Conservation (phyloP, 2,888 invertebrate genomes). For the Noctua janthina region DNA sequence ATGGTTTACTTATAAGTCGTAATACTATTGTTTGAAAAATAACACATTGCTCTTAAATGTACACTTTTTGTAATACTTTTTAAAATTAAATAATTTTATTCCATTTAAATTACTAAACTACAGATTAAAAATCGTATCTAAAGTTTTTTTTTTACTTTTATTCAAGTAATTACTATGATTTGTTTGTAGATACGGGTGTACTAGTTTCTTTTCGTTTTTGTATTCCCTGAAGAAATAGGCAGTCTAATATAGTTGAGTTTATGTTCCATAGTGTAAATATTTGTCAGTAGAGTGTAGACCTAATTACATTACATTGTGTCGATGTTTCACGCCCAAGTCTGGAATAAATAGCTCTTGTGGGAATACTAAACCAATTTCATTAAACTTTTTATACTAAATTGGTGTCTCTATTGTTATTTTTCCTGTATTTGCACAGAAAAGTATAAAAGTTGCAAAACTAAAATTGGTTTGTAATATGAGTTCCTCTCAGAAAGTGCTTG, state of each 20-base stretch:
- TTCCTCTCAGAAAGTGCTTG: too few species aligned
- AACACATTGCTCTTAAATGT: too few species aligned
- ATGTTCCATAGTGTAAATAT: conserved; percentile 29
- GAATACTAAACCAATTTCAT: conserved; percentile 38
- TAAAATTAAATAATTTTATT: too few species aligned
- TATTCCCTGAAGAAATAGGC: neutral
- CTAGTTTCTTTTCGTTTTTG: neutral
- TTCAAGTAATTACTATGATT: too few species aligned
- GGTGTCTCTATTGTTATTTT: neutral
- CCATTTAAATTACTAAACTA: too few species aligned
- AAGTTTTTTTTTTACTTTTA: too few species aligned
- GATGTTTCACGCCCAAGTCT: conserved; percentile 41
- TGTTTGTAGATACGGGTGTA: too few species aligned
- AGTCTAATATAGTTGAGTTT: neutral
- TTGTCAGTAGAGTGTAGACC: conserved; percentile 15
- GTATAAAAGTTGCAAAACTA: too few species aligned
- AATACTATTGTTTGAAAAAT: too few species aligned
- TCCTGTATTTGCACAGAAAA: neutral
- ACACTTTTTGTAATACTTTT: too few species aligned
- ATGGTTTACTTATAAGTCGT: too few species aligned
- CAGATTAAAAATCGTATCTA: too few species aligned
- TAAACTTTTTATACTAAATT: conserved; percentile 27
- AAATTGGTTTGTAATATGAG: neutral
- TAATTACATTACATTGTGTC: conserved; percentile 35
- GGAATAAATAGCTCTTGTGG: conserved; percentile 15